phyloP scores from a whole-genome alignment of 2,888 invertebrate species.

The Ennomos quercinarius region DNA sequence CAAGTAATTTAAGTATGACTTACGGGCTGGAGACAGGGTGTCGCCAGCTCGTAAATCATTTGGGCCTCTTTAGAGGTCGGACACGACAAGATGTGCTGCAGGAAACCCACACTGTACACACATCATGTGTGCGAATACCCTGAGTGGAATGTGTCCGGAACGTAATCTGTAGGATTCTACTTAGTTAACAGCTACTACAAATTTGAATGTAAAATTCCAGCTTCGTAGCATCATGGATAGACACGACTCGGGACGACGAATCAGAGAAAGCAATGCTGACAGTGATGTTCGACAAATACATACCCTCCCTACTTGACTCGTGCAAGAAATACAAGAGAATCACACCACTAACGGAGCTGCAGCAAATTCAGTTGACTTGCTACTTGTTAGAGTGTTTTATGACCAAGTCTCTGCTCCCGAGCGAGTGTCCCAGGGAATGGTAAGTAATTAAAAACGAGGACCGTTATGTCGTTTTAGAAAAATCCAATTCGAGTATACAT shows the following conservation, averaged over 20 bases:
- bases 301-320: constrained; percentile 92
- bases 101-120: too few species aligned
- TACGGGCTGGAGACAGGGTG: too few species aligned
- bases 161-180: too few species aligned
- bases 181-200: too few species aligned
- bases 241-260: constrained; percentile 89
- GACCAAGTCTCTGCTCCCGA: constrained; percentile 91
- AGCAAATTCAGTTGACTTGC: constrained; percentile 95
- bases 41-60: too few species aligned
- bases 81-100: too few species aligned
- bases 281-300: constrained; percentile 96
- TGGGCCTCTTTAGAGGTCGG: too few species aligned
- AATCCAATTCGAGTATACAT: too few species aligned
- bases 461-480: too few species aligned
- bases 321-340: constrained; percentile 93
- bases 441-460: constrained; percentile 47
- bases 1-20: too few species aligned
- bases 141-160: too few species aligned
- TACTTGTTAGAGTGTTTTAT: constrained; percentile 94
- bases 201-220: constrained; percentile 61
- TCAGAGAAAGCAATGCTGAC: constrained; percentile 92
- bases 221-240: constrained; percentile 96
- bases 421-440: constrained; percentile 97
- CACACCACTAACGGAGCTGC: constrained; percentile 95
- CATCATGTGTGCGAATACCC: too few species aligned